A percentile compares a stretch with the other conserved stretches of the same genome.
These are phyloP conservation scores for Pelagia noctiluca DNA, from an alignment of 30 jellyfish, hydroid and myxozoan species.

Conservation along the genomic window DNA sequence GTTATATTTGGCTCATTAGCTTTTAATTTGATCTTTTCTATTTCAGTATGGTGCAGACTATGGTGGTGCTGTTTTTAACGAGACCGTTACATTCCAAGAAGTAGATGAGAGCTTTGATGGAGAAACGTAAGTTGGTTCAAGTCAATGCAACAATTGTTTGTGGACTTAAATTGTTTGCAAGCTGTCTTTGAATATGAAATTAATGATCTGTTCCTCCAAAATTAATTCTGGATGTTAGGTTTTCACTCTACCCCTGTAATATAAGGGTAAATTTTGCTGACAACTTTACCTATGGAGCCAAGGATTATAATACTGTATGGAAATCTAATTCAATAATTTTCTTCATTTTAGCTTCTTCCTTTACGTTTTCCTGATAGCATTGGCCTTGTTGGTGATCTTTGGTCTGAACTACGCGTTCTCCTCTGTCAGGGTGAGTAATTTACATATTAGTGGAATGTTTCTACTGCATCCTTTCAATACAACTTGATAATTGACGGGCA, in stretches of 20 bases:
- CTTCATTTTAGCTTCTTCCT: slow-evolving; percentile 65
- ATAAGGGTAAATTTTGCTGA: too few relatives aligned
- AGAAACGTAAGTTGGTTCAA: slow-evolving; percentile 68
- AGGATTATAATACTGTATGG: too few relatives aligned
- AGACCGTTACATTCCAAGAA: slow-evolving; percentile 88
- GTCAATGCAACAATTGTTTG: slow-evolving; percentile 2
- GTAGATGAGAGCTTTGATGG: slow-evolving; percentile 88
- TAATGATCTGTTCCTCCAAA: too few relatives aligned
- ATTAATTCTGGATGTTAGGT: too few relatives aligned
- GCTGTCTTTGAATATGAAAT: too few relatives aligned
- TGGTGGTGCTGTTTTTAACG: slow-evolving; percentile 91
- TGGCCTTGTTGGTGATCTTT: slow-evolving; percentile 79
- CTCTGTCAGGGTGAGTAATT: slow-evolving; percentile 37
- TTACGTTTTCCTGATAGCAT: slow-evolving; percentile 78
- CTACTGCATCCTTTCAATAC: too few relatives aligned
- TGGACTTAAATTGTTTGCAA: too few relatives aligned
- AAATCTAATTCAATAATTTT: neutral
- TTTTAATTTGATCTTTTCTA: neutral
- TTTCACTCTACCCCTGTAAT: too few relatives aligned
- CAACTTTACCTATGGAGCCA: too few relatives aligned
- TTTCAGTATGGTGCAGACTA: slow-evolving; percentile 88
- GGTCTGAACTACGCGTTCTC: slow-evolving; percentile 84
- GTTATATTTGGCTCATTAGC: neutral
- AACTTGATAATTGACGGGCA: too few relatives aligned
- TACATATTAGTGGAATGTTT: neutral